Evolutionary conservation across 2,113 vertebrate species (phyloP), one percentile per base, ranked within the genome.

Genomic region (Anhinga rufa): DNA sequence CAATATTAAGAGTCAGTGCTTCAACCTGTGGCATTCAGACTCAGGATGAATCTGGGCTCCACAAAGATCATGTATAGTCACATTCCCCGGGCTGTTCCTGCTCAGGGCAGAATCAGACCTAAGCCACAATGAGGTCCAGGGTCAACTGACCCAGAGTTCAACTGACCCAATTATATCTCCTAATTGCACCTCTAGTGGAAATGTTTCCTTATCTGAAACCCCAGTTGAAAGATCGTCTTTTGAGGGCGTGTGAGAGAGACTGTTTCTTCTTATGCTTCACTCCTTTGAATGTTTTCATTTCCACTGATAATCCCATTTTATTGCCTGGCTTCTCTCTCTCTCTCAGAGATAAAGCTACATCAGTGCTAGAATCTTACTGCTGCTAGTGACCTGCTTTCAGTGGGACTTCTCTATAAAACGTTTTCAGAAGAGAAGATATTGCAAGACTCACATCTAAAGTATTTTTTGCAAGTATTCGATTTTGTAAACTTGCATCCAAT

Each of bases 271-370:
- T 94, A 61, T 10, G 58, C 20, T 90, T 91, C 55, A 55, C 66
- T 83, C 60, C 57, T 90, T 42, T 71, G 38, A 70, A 83, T 94
- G 74, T 78, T 97, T 95, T 89, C 14, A 79, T 96, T 95, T 94
- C 42, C 55, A 93, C 77, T 75, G 42, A 91, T 78, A 92, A 94
- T 88, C 40, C 40, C 42, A 55, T 82, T 91, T 95, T 90, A 85
- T 91, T 92, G 29, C 34, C 74, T 81, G 64, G 24, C 55, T 92
- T 85, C 82, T 91, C 29, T 79, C 69, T 68, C 60, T 32, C 61
- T n/a, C 29, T 86, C 85, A 31, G 34, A 89, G 80, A 94, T 60
- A 88, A 93, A 95, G 70, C 66, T 51, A 10, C 46, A 46, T 81
- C 88, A 91, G 57, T 7, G 3, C 55, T 74, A 60, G 61, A 80